A percentile compares a stretch with the other conserved stretches of the same genome.
phyloP scores from a whole-genome alignment of 2,888 invertebrate species.

The Cryptocephalus moraei region DNA sequence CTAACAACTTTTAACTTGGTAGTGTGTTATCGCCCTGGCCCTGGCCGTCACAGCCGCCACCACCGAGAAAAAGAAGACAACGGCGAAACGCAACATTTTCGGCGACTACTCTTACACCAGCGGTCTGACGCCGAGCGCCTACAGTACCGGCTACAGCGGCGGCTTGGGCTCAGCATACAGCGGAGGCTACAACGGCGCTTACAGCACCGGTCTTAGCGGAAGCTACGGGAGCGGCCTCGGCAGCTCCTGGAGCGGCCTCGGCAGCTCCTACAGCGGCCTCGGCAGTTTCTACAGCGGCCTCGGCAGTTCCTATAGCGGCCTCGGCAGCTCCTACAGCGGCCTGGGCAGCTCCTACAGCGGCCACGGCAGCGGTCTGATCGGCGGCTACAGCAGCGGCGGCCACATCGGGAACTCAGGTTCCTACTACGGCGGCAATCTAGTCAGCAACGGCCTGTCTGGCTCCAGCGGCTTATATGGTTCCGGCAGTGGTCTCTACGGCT shows the following conservation, averaged over 20 bases:
- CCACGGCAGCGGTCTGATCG: no score
- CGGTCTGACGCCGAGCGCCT: neutral
- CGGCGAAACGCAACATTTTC: slow-evolving; percentile 8
- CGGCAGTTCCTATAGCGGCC: no score
- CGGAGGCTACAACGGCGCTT: neutral
- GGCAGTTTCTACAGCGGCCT: no score
- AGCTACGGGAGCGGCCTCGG: neutral
- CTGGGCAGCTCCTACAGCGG: no score
- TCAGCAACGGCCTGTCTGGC: no score
- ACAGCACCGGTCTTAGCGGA: slow-evolving; percentile 4
- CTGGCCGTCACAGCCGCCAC: slow-evolving; percentile 7
- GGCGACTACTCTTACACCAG: no score
- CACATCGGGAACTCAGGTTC: no score
- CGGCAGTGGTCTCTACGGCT: neutral
- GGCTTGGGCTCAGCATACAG: neutral
- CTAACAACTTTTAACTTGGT: neutral
- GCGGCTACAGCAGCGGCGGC: no score
- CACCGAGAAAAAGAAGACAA: slow-evolving; percentile 4
- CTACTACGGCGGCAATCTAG: no score
- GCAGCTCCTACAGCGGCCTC: neutral
- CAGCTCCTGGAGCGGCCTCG: neutral
- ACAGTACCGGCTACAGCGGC: slow-evolving; percentile 1
- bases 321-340: no score
- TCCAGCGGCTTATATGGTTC: neutral
- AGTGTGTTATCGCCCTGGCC: slow-evolving; percentile 4